Percentiles rank a stretch among this genome's conserved stretches.
phyloP scores from a whole-genome alignment of 2,888 invertebrate genomes.

The Nasonia oneida region DNA sequence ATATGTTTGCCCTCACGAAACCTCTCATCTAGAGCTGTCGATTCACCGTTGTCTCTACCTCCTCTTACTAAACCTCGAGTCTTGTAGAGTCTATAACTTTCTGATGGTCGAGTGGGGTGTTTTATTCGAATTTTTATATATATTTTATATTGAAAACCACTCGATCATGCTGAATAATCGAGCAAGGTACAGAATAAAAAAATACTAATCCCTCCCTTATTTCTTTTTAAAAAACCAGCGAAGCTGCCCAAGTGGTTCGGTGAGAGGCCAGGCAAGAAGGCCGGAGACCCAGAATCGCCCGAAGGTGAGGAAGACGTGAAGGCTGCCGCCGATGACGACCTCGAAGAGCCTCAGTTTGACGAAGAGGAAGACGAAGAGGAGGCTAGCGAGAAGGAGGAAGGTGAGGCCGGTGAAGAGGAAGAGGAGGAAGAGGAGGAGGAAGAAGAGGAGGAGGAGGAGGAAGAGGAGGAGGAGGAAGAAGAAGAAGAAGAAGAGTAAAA shows the following conservation, averaged over 20 bases:
- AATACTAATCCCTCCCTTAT: not conserved
- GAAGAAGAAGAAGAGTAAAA: not conserved
- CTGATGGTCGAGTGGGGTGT: not conserved
- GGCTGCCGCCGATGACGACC: conserved; percentile 87
- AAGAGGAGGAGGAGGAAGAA: not conserved
- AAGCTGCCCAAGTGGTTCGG: conserved; percentile 98
- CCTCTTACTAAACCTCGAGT: conserved; percentile 7
- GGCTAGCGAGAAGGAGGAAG: conserved; percentile 74
- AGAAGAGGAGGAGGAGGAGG: conserved; percentile 1
- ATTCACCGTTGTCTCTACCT: not conserved
- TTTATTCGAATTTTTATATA: too few relatives aligned
- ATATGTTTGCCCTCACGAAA: not conserved
- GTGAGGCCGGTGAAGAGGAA: conserved; percentile 70
- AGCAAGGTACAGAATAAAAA: not conserved
- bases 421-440: conserved; percentile 35
- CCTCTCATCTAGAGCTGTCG: not conserved
- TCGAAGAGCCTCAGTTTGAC: conserved; percentile 84
- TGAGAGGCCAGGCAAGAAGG: conserved; percentile 95
- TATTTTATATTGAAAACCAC: not conserved
- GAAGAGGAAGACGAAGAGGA: conserved; percentile 83
- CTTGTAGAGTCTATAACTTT: not conserved
- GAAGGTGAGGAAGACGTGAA: conserved; percentile 94
- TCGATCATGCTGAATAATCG: not conserved
- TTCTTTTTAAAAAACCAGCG: conserved; percentile 81
- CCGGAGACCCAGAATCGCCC: conserved; percentile 93